These are phyloP conservation scores for Dromaius novaehollandiae DNA, from an alignment of 2,113 vertebrate species.

Conservation along the genomic window DNA sequence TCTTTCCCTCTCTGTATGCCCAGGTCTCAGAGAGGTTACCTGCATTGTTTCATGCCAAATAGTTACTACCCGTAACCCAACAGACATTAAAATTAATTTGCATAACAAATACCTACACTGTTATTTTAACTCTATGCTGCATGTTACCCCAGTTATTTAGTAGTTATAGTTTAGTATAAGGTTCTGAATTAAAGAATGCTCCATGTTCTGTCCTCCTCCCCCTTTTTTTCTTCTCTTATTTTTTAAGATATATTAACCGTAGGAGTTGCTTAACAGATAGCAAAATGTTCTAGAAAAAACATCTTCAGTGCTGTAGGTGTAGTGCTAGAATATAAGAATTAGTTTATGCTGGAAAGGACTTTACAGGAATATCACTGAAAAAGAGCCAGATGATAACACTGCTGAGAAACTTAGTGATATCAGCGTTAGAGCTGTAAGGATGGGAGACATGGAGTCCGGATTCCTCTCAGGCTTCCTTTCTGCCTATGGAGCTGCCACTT, in stretches of 20 bases:
- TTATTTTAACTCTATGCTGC: not conserved
- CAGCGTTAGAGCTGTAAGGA: not conserved
- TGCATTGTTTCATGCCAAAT: not conserved
- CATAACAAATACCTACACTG: not conserved
- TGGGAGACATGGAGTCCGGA: not conserved
- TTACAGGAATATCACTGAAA: not conserved
- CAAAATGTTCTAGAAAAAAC: not conserved
- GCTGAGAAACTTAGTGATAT: not conserved
- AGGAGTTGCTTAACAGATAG: not conserved
- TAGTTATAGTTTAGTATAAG: not conserved
- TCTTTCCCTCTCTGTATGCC: not conserved
- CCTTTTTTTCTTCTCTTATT: not conserved
- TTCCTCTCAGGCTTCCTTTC: not conserved
- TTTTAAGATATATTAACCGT: not conserved
- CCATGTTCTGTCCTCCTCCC: not conserved
- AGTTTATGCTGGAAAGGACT: not conserved
- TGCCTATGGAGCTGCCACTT: not conserved
- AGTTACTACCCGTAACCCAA: not conserved
- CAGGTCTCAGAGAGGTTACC: not conserved
- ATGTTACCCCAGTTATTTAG: rapidly evolving
- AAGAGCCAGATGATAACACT: conserved; percentile 1
- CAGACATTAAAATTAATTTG: not conserved
- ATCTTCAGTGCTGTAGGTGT: not conserved
- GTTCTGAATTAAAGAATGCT: not conserved
- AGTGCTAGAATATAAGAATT: not conserved